These are phyloP conservation scores for Pandemis heparana DNA, from an alignment of 2,888 invertebrate species.

Conservation along the genomic window DNA sequence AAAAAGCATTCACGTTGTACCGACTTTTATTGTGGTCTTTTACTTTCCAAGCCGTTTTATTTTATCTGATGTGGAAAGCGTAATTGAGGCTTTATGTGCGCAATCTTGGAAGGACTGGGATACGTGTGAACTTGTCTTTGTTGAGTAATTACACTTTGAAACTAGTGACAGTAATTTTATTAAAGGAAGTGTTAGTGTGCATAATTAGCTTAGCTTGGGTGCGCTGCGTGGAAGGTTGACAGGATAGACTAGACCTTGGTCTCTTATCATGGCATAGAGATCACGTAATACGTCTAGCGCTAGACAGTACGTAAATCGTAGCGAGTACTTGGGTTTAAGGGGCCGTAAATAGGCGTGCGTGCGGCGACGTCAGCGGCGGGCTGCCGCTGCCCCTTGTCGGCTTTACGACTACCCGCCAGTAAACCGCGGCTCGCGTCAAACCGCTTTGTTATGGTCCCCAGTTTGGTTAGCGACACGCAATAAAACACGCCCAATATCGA, in stretches of 20 bases:
- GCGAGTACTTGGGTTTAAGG: slow-evolving; percentile 56
- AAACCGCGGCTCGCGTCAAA: slow-evolving; percentile 46
- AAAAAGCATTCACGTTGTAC: slow-evolving; percentile 11
- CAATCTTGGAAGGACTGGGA: not conserved
- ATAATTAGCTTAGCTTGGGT: not conserved
- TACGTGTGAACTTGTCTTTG: not conserved
- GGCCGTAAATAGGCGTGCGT: slow-evolving; percentile 63
- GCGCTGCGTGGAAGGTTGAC: not conserved
- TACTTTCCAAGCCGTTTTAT: slow-evolving; percentile 8
- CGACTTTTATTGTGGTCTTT: slow-evolving; percentile 9
- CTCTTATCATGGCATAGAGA: slow-evolving; percentile 15
- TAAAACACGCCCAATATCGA: slow-evolving; percentile 41
- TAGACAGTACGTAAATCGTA: slow-evolving; percentile 49
- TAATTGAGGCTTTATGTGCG: not conserved
- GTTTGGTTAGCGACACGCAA: slow-evolving; percentile 45
- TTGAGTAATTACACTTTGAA: not conserved
- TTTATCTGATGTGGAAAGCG: slow-evolving; percentile 13
- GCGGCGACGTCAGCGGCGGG: slow-evolving; percentile 54
- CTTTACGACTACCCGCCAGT: slow-evolving; percentile 58
- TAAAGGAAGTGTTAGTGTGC: not conserved
- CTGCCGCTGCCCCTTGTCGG: slow-evolving; percentile 57
- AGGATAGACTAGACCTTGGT: slow-evolving; percentile 7
- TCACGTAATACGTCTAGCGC: slow-evolving; percentile 29
- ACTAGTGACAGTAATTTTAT: not conserved
- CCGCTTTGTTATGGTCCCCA: slow-evolving; percentile 45